Conservation (phyloP, 2,113 vertebrate species). For the Menidia beryllina region DNA sequence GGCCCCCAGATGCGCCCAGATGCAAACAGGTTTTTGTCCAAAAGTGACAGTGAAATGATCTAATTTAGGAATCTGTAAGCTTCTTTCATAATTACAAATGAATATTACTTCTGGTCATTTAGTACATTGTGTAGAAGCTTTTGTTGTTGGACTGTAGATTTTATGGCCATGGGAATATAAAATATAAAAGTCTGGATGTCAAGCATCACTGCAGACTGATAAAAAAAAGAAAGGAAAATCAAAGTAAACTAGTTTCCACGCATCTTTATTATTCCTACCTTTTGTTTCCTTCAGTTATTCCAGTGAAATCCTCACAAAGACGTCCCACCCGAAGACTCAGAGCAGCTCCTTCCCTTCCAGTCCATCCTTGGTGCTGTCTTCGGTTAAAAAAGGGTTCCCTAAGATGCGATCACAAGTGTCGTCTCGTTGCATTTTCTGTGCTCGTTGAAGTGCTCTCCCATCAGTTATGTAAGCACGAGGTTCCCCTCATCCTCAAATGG, state of each 20-base stretch:
- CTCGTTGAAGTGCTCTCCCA: background rate
- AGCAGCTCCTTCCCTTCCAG: conserved; percentile 11
- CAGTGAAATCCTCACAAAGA: conserved; percentile 31
- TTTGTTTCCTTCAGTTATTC: conserved; percentile 35
- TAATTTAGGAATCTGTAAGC: background rate
- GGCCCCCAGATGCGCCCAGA: background rate
- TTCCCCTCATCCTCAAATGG: conserved; percentile 30
- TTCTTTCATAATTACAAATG: background rate
- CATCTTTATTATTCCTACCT: conserved; percentile 45
- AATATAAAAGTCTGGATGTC: background rate
- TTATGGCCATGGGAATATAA: background rate
- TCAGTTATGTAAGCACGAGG: conserved; percentile 11
- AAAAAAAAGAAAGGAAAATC: background rate
- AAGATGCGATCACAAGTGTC: background rate
- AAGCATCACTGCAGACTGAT: background rate
- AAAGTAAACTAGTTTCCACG: conserved; percentile 8
- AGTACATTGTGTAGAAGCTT: background rate
- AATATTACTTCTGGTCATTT: background rate
- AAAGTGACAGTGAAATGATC: background rate
- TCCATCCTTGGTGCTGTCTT: conserved; percentile 34
- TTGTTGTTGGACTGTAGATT: background rate
- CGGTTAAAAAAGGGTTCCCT: background rate
- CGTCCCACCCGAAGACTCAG: conserved; percentile 25
- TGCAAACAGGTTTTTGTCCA: background rate
- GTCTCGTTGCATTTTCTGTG: conserved; percentile 13